These are phyloP conservation scores for Odontamblyopus lacepedii DNA, from an alignment of 2,797 vertebrate species.

Conservation along the genomic window DNA sequence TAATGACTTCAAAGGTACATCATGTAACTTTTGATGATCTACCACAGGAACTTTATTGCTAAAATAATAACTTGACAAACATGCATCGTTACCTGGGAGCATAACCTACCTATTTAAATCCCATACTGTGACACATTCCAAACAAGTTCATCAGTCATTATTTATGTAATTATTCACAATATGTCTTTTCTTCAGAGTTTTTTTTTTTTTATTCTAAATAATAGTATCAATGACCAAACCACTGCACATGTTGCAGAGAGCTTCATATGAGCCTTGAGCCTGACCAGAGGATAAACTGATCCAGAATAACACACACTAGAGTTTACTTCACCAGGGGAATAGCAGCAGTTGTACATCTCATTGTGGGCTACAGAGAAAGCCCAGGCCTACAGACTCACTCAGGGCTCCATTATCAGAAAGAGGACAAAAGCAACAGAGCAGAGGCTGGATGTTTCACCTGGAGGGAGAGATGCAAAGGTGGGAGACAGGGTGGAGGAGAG, in stretches of 20 bases:
- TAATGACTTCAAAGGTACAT: not conserved
- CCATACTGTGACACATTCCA: not conserved
- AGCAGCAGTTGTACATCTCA: constrained; percentile 48
- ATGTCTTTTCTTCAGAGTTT: no score
- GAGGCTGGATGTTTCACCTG: constrained; percentile 87
- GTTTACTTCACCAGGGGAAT: constrained; percentile 11
- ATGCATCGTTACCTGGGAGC: no score
- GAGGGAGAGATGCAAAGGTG: constrained; percentile 83
- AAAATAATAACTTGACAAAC: no score
- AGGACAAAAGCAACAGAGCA: constrained; percentile 84
- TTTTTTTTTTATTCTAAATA: no score
- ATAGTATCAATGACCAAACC: not conserved
- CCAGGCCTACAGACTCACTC: constrained; percentile 47
- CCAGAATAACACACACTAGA: constrained; percentile 78
- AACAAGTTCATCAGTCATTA: no score
- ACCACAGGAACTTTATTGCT: no score
- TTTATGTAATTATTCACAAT: no score
- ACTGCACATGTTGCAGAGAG: not conserved
- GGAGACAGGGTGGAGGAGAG: constrained; percentile 29
- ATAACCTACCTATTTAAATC: not conserved
- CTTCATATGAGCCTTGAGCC: not conserved
- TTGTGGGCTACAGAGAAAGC: constrained; percentile 78
- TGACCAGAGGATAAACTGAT: constrained; percentile 4
- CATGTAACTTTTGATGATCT: not conserved
- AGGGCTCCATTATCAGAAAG: constrained; percentile 69